Conservation (phyloP, 2,888 invertebrate genomes). For the Trissolcus japonicus region DNA sequence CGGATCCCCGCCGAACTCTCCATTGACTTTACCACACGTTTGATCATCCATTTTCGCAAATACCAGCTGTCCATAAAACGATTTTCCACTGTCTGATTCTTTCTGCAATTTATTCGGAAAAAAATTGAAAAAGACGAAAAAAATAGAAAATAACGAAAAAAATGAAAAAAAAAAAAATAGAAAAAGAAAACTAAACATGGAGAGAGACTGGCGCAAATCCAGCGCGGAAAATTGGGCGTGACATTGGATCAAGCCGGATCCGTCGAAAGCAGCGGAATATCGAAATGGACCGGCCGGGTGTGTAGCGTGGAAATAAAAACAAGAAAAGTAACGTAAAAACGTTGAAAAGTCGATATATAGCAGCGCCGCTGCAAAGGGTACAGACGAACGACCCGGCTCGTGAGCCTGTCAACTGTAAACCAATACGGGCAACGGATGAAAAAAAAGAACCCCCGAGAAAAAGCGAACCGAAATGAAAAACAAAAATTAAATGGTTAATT, state of each 20-base stretch:
- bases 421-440: conserved; percentile 13
- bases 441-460: conserved; percentile 6
- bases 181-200: conserved; percentile 38
- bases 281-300: conserved; percentile 51
- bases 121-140: not conserved
- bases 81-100: conserved; percentile 47
- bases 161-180: too few relatives aligned
- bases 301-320: conserved; percentile 39
- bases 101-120: conserved; percentile 34
- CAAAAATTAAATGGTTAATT: conserved; percentile 35
- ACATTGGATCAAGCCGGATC: conserved; percentile 50
- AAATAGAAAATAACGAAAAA: too few relatives aligned
- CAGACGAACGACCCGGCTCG: conserved; percentile 26
- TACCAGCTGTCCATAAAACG: conserved; percentile 37
- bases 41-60: conserved; percentile 32
- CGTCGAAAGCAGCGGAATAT: conserved; percentile 55
- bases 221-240: conserved; percentile 56
- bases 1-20: too few relatives aligned
- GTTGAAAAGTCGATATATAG: conserved; percentile 49
- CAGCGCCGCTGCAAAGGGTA: conserved; percentile 26
- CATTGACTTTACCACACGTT: conserved; percentile 35
- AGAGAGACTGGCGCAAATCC: conserved; percentile 52
- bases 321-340: conserved; percentile 47
- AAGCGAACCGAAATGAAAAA: not conserved
- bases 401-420: conserved; percentile 45